Evolutionary conservation across 2,888 invertebrate species (phyloP).

Genomic region (Caenorhabditis sp.): DNA sequence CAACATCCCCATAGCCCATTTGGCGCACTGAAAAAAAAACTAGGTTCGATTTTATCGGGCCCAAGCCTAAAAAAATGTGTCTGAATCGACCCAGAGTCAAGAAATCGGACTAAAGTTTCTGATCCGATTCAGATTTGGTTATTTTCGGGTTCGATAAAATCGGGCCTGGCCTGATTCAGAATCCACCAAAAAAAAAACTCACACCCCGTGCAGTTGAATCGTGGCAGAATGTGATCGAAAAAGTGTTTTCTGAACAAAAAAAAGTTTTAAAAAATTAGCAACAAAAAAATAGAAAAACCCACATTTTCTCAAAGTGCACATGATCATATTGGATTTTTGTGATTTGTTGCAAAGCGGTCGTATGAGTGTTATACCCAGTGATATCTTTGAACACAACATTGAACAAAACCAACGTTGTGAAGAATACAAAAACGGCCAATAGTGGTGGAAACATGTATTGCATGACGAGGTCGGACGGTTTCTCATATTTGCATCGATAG

Average conservation of each 20-base stretch:
- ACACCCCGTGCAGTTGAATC: too few relatives aligned
- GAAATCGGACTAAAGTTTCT: too few relatives aligned
- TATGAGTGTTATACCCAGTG: not conserved
- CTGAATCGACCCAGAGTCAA: too few relatives aligned
- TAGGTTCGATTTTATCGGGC: too few relatives aligned
- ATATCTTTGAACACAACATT: not conserved
- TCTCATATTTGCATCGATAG: not conserved
- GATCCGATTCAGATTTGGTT: too few relatives aligned
- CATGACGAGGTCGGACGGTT: not conserved
- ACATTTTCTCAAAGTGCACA: not conserved
- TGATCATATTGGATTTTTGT: not conserved
- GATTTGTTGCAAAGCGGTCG: not conserved
- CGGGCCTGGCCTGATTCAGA: too few relatives aligned
- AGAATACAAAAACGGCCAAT: not conserved
- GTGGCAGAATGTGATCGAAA: too few relatives aligned
- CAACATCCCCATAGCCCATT: not conserved
- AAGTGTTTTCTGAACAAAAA: too few relatives aligned
- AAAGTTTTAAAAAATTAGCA: too few relatives aligned
- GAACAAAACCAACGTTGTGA: not conserved
- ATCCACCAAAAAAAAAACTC: too few relatives aligned
- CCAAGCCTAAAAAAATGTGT: too few relatives aligned
- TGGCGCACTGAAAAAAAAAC: not conserved
- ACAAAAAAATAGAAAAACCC: not conserved
- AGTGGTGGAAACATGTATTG: not conserved
- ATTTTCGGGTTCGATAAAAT: too few relatives aligned